A percentile compares a stretch with the other conserved stretches of the same genome.
Evolutionary conservation across 1,140 invertebrate species (phyloP).

Genomic region (Trichonephila inaurata): DNA sequence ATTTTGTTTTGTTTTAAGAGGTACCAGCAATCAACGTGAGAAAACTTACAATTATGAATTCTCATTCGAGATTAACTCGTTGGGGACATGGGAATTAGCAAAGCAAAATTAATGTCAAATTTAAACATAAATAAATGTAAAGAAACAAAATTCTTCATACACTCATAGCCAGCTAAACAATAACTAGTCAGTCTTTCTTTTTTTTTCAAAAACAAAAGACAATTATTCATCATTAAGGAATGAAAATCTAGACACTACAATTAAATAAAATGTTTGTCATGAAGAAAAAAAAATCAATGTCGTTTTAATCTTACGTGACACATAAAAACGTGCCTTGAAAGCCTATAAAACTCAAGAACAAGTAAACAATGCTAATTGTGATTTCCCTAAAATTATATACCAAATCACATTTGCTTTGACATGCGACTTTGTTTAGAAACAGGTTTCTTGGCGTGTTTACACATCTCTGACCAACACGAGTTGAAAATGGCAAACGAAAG

Average conservation of each 20-base stretch:
- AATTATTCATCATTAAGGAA: slow-evolving; percentile 10
- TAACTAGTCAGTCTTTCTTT: background rate
- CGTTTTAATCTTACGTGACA: background rate
- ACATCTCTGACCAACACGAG: background rate
- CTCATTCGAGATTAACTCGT: background rate
- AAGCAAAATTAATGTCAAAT: too few relatives aligned
- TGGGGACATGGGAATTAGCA: too few relatives aligned
- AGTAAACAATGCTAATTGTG: background rate
- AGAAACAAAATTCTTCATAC: background rate
- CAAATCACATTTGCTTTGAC: background rate
- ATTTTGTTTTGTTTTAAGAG: background rate
- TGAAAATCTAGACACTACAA: background rate
- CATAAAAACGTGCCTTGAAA: background rate
- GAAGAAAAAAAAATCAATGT: background rate
- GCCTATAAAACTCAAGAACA: background rate
- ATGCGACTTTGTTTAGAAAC: background rate
- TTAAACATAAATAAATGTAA: background rate
- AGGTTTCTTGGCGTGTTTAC: background rate
- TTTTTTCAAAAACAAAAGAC: background rate
- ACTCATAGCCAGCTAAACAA: background rate
- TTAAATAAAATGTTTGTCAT: background rate
- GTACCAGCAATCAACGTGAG: background rate
- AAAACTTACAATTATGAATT: background rate
- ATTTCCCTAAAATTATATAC: background rate
- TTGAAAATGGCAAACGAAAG: background rate